Conservation (phyloP, 2,113 vertebrate genomes). For the Plestiodon gilberti region DNA sequence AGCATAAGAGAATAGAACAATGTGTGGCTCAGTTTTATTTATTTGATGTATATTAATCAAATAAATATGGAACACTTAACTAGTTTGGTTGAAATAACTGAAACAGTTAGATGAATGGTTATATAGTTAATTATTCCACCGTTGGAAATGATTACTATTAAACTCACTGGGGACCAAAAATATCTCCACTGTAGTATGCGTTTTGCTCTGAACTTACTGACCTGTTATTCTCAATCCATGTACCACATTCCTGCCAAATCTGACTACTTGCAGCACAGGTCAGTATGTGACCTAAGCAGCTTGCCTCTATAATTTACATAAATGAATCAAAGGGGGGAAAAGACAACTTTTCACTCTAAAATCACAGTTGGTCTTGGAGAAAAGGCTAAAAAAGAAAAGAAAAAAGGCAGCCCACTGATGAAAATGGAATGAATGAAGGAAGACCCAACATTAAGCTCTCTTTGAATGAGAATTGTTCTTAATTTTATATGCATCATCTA, state of each 20-base stretch:
- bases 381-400: not conserved
- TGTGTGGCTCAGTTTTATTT: not conserved
- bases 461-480: not conserved
- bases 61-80: not conserved
- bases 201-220: constrained; percentile 17
- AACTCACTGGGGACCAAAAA: not conserved
- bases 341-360: not conserved
- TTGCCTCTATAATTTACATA: constrained; percentile 30
- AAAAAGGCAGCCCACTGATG: not conserved
- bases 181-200: constrained; percentile 15
- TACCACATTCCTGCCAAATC: not conserved
- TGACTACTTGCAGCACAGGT: not conserved
- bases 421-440: not conserved
- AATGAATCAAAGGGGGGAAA: constrained; percentile 14
- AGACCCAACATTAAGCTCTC: not conserved
- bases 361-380: not conserved
- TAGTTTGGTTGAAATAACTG: not conserved
- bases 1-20: not conserved
- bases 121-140: not conserved
- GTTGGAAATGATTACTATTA: not conserved
- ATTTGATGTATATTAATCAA: not conserved
- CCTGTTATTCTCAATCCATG: constrained; percentile 27
- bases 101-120: constrained; percentile 12
- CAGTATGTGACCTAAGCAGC: constrained; percentile 2
- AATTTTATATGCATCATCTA: not conserved